Conservation (phyloP, 2,113 vertebrate genomes). For the Prochilodus magdalenae region DNA sequence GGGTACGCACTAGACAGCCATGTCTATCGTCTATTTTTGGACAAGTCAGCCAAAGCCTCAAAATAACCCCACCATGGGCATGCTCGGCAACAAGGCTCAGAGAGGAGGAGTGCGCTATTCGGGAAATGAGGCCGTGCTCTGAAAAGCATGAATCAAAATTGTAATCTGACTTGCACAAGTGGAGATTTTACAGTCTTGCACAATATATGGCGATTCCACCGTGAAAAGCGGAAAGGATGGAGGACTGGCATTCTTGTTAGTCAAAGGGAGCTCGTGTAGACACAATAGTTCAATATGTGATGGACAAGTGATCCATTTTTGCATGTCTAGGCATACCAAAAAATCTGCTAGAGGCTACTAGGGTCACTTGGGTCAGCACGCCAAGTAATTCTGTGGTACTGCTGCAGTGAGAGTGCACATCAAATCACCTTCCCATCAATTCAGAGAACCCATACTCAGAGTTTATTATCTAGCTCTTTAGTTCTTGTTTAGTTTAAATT, state of each 20-base stretch:
- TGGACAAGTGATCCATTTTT: too few species aligned
- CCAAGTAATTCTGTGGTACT: too few species aligned
- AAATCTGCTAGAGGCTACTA: too few species aligned
- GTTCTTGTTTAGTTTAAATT: too few species aligned
- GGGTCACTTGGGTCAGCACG: too few species aligned
- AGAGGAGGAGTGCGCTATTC: slow-evolving; percentile 11
- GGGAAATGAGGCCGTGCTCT: neutral
- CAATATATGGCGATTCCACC: slow-evolving; percentile 67
- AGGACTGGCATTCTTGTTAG: slow-evolving; percentile 70
- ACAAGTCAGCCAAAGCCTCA: slow-evolving; percentile 1
- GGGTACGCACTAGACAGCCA: neutral
- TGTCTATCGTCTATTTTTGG: slow-evolving; percentile 22
- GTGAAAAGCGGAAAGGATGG: slow-evolving; percentile 70
- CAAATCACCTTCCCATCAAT: too few species aligned
- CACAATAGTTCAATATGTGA: slow-evolving; percentile 22
- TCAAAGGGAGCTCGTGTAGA: slow-evolving; percentile 64
- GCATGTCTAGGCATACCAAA: too few species aligned
- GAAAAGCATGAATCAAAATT: slow-evolving; percentile 66
- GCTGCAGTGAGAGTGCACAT: too few species aligned
- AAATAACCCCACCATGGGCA: slow-evolving; percentile 37
- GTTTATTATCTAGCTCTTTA: too few species aligned
- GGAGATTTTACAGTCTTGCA: slow-evolving; percentile 57
- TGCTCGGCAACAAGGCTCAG: slow-evolving; percentile 28
- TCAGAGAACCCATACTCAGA: too few species aligned
- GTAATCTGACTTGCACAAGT: slow-evolving; percentile 59